These are phyloP conservation scores for Penaeus vannamei DNA, from an alignment of 1,140 invertebrate species.

Conservation along the genomic window DNA sequence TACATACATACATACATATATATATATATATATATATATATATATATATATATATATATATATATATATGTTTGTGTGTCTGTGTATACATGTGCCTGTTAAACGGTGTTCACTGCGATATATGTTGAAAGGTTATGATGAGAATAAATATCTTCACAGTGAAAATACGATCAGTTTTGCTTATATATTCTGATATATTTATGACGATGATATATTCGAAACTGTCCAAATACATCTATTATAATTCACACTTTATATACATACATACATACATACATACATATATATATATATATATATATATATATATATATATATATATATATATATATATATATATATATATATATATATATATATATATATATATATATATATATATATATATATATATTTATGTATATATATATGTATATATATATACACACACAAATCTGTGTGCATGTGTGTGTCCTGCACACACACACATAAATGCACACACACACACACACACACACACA, in stretches of 20 bases:
- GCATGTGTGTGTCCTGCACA: background rate
- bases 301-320: conserved; percentile 28
- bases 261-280: conserved; percentile 11
- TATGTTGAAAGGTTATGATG: too few species aligned
- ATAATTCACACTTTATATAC: background rate
- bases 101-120: too few species aligned
- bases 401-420: conserved; percentile 12
- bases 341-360: conserved; percentile 10
- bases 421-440: background rate
- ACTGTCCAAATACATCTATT: background rate
- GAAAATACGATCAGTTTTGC: too few species aligned
- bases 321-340: conserved; percentile 24
- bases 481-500: background rate
- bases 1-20: too few species aligned
- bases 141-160: too few species aligned
- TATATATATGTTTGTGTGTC: too few species aligned
- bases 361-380: conserved; percentile 28
- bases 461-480: background rate
- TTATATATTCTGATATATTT: too few species aligned
- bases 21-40: too few species aligned
- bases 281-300: conserved; percentile 24
- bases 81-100: too few species aligned
- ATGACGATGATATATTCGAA: too few species aligned
- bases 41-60: too few species aligned
- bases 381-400: conserved; percentile 25